phyloP scores from a whole-genome alignment of 2,797 vertebrate genomes.

The Protosalanx chinensis region DNA sequence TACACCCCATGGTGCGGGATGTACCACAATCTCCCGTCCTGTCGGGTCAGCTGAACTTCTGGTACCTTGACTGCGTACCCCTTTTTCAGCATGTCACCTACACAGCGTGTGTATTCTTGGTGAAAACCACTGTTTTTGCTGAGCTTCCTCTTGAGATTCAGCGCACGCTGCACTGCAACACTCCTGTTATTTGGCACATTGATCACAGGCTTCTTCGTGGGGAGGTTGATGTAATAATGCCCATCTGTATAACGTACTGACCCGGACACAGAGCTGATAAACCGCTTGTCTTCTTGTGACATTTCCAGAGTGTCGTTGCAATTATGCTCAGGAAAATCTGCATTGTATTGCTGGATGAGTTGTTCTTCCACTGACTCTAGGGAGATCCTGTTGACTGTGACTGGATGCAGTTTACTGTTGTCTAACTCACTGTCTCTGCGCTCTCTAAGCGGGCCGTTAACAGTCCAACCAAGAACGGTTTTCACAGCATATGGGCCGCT shows the following conservation, averaged over 20 bases:
- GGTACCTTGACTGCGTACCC: slow-evolving; percentile 8
- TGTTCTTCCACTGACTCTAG: too few relatives aligned
- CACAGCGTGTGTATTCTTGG: neutral
- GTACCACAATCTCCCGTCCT: too few relatives aligned
- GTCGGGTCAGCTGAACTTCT: neutral
- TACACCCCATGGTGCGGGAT: too few relatives aligned
- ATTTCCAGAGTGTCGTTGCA: slow-evolving; percentile 24
- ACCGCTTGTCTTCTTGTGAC: slow-evolving; percentile 11
- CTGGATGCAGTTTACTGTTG: neutral
- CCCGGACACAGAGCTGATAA: neutral
- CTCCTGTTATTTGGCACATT: slow-evolving; percentile 2
- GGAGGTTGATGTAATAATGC: neutral
- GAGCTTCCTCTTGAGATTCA: slow-evolving; percentile 1
- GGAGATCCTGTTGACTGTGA: too few relatives aligned
- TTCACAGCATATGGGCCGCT: slow-evolving; percentile 16
- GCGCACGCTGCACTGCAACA: neutral
- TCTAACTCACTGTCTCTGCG: neutral
- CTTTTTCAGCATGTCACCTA: neutral
- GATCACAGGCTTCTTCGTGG: neutral
- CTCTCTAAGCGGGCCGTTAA: slow-evolving; percentile 15
- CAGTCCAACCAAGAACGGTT: slow-evolving; percentile 6
- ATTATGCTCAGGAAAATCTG: slow-evolving; percentile 18
- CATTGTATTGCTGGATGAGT: slow-evolving; percentile 5
- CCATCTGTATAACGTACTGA: neutral
- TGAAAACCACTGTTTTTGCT: neutral